A percentile compares a stretch with the other conserved stretches of the same genome.
These are phyloP conservation scores for Dynastes tityus DNA, from an alignment of 2,888 invertebrate genomes.

Conservation along the genomic window DNA sequence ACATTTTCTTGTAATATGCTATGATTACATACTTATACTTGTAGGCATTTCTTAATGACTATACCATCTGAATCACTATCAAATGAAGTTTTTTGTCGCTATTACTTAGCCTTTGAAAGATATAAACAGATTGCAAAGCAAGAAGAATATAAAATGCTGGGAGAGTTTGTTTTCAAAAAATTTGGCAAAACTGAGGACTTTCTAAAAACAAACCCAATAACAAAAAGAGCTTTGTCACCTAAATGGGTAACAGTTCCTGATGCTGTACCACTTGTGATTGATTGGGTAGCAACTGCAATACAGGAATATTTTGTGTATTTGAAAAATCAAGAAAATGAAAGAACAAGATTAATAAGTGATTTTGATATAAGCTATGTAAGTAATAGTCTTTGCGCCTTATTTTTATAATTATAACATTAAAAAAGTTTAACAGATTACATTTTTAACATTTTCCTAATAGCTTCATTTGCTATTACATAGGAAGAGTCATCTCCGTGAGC, in stretches of 20 bases:
- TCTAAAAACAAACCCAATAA: conserved; percentile 56
- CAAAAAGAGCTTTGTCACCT: conserved; percentile 58
- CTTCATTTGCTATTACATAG: background rate
- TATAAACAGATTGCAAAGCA: conserved; percentile 58
- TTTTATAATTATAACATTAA: background rate
- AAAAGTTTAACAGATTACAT: background rate
- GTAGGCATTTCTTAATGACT: conserved; percentile 59
- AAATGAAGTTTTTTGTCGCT: conserved; percentile 61
- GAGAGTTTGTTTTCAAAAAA: conserved; percentile 58
- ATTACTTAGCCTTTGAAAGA: conserved; percentile 61
- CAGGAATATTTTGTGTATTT: conserved; percentile 59
- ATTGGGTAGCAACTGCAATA: conserved; percentile 47
- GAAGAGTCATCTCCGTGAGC: background rate
- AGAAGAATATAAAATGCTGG: conserved; percentile 55
- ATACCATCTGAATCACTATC: conserved; percentile 56
- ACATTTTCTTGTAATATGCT: background rate
- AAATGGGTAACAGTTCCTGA: conserved; percentile 53
- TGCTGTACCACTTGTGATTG: conserved; percentile 54
- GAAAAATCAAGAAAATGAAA: conserved; percentile 50
- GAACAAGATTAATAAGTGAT: conserved; percentile 1
- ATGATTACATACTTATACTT: background rate
- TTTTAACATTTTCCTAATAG: background rate
- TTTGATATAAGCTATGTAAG: conserved; percentile 36
- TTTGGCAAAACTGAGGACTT: conserved; percentile 57
- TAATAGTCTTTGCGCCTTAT: background rate